phyloP scores from a whole-genome alignment of 2,797 vertebrate genomes.

The Dendrocincla fuliginosa region DNA sequence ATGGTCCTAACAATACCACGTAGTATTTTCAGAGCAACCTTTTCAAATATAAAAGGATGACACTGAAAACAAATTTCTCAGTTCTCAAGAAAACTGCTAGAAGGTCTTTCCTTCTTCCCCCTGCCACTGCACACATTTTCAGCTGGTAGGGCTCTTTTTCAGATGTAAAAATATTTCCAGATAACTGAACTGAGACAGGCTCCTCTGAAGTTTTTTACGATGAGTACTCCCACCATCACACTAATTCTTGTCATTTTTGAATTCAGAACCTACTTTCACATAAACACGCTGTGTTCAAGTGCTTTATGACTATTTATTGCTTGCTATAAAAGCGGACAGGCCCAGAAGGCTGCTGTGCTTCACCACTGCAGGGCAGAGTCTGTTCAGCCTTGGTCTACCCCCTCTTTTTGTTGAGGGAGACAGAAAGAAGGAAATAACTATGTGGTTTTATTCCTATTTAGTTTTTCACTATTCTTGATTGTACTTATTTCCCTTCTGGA shows the following conservation, averaged over 20 bases:
- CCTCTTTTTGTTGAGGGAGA: not conserved
- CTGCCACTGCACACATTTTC: not conserved
- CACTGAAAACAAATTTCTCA: not conserved
- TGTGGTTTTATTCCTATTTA: not conserved
- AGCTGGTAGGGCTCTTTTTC: not conserved
- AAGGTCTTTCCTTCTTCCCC: not conserved
- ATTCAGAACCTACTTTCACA: not conserved
- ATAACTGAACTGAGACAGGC: not conserved
- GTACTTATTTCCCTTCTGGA: not conserved
- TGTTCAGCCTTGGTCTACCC: not conserved
- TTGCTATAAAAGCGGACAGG: not conserved
- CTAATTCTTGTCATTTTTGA: not conserved
- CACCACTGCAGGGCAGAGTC: not conserved
- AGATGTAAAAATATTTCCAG: not conserved
- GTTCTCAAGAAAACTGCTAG: not conserved
- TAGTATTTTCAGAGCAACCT: not conserved
- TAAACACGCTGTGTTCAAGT: accelerated
- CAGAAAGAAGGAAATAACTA: not conserved
- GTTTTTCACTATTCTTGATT: not conserved
- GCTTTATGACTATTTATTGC: not conserved
- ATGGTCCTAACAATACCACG: accelerated
- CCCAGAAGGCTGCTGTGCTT: not conserved
- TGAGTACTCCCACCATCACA: not conserved
- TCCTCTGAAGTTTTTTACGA: not conserved
- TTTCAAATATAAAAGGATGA: not conserved